A percentile compares a stretch with the other conserved stretches of the same genome.
Conservation (phyloP, 2,888 invertebrate species). For the Pristionchus mayeri region DNA sequence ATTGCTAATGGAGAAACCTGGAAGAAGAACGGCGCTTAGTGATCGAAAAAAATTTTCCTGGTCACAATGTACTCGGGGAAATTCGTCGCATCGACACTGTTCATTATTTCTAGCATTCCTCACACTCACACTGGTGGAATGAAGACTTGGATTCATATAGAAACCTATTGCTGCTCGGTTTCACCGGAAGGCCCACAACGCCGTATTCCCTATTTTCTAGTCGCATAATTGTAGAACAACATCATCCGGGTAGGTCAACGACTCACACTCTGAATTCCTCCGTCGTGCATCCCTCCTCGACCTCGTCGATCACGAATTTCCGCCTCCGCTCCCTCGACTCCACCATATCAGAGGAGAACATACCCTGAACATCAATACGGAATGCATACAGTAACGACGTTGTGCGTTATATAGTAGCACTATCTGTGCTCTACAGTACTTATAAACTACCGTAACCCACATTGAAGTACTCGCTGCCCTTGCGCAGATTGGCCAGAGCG, state of each 20-base stretch:
- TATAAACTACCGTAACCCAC: conserved; percentile 48
- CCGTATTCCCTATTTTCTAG: no score
- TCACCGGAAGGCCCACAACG: no score
- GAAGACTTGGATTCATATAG: no score
- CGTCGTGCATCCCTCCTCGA: conserved; percentile 56
- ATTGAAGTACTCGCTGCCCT: conserved; percentile 65
- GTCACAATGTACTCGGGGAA: no score
- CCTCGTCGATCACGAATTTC: conserved; percentile 61
- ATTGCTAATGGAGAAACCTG: no score
- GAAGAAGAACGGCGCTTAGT: no score
- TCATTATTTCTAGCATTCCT: no score
- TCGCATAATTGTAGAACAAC: no score
- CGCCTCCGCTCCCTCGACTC: conserved; percentile 62
- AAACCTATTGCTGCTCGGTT: no score
- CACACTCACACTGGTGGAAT: no score
- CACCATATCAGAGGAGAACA: conserved; percentile 66
- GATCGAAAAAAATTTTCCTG: no score
- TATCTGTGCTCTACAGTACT: not conserved
- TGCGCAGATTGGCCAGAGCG: conserved; percentile 59
- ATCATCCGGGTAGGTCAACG: not conserved
- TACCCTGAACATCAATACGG: conserved; percentile 57
- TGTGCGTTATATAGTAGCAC: not conserved
- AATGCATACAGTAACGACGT: not conserved
- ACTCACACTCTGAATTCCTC: conserved; percentile 48
- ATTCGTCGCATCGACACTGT: no score